Evolutionary conservation across 2,113 vertebrate genomes (phyloP).

Genomic region (Symphodus melops): DNA sequence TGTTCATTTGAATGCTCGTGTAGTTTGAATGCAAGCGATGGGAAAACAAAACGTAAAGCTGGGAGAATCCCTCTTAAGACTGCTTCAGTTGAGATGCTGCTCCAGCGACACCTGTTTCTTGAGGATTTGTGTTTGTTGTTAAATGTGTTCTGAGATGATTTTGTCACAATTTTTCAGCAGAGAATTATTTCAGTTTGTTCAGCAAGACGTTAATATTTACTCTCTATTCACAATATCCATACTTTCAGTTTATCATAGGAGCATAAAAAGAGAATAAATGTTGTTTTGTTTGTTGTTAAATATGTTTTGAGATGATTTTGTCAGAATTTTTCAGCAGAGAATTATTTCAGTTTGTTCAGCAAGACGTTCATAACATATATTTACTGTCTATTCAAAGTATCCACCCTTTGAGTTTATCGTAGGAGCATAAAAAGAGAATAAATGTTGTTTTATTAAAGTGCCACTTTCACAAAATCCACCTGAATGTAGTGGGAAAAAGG

Average conservation of each 20-base stretch:
- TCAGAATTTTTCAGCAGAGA: constrained; percentile 12
- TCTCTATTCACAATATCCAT: not conserved
- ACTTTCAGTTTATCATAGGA: not conserved
- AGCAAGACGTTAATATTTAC: constrained; percentile 33
- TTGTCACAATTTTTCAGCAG: constrained; percentile 12
- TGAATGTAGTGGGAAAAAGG: not conserved
- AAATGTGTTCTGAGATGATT: constrained; percentile 23
- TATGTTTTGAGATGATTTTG: constrained; percentile 24
- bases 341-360: not conserved
- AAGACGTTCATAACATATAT: constrained; percentile 33
- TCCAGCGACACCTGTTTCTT: constrained; percentile 24
- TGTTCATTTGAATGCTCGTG: constrained; percentile 61
- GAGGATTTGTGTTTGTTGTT: constrained; percentile 32
- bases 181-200: constrained; percentile 7
- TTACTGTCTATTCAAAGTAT: not conserved
- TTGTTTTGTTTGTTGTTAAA: constrained; percentile 9
- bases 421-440: not conserved
- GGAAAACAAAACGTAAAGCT: constrained; percentile 60
- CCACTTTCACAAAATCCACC: not conserved
- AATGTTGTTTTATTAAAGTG: not conserved
- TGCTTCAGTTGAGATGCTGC: constrained; percentile 28
- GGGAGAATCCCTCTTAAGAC: constrained; percentile 29
- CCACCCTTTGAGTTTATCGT: not conserved
- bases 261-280: not conserved
- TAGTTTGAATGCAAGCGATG: constrained; percentile 41